A percentile compares a stretch with the other conserved stretches of the same genome.
Conservation (phyloP, 2,888 invertebrate genomes). For the Apoderus coryli region DNA sequence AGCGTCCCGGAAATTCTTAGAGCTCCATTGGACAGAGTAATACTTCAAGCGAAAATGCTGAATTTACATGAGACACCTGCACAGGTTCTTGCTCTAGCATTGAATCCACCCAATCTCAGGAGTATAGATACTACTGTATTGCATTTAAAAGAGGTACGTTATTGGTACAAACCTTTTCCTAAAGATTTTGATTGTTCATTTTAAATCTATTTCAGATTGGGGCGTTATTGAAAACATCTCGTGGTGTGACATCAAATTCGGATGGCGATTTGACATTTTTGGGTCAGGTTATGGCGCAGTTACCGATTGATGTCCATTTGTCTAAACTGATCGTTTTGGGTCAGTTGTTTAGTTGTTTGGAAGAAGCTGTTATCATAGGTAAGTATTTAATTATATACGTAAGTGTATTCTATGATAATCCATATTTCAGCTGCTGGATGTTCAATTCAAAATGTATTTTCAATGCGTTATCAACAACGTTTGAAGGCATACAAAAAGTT, state of each 20-base stretch:
- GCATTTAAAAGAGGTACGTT: slow-evolving; percentile 58
- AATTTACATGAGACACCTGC: slow-evolving; percentile 66
- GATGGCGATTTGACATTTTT: slow-evolving; percentile 84
- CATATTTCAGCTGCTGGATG: slow-evolving; percentile 61
- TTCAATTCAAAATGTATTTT: slow-evolving; percentile 68
- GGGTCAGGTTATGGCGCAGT: slow-evolving; percentile 64
- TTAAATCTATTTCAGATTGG: slow-evolving; percentile 45
- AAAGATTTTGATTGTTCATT: neutral
- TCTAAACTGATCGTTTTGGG: slow-evolving; percentile 78
- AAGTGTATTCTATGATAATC: too few relatives aligned
- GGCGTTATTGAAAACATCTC: slow-evolving; percentile 49
- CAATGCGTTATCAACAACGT: slow-evolving; percentile 52
- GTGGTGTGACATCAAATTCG: slow-evolving; percentile 23
- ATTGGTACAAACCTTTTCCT: neutral
- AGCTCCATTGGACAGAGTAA: slow-evolving; percentile 65
- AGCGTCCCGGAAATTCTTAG: slow-evolving; percentile 62
- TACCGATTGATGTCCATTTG: slow-evolving; percentile 72
- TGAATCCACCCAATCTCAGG: slow-evolving; percentile 73
- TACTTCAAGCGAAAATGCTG: slow-evolving; percentile 68
- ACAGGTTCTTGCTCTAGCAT: slow-evolving; percentile 64
- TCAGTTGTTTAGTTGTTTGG: slow-evolving; percentile 68
- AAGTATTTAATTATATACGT: slow-evolving; percentile 15
- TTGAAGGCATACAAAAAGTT: slow-evolving; percentile 60
- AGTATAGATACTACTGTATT: slow-evolving; percentile 72
- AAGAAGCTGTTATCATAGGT: slow-evolving; percentile 76